Base-by-base conservation (phyloP, 2,888 invertebrate species). In the Aleiodes alternator region DNA sequence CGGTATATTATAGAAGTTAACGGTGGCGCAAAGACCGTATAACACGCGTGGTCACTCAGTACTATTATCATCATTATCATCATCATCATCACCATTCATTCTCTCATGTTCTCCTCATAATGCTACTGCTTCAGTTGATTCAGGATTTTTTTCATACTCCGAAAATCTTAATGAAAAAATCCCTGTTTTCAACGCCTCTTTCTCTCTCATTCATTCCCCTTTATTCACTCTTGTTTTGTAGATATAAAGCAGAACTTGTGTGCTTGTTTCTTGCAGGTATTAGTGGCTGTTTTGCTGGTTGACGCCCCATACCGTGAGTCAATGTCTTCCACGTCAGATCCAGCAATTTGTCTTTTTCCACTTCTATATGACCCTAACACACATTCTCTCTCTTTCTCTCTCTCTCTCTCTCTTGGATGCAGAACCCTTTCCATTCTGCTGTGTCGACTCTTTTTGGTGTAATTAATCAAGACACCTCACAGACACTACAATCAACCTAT, bases 291-390 rank as follows among this genome's bases (percentile, higher is more conserved):
- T 61, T 66, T 64, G 51, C 43, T 53, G 29, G 72, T 64, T 72
- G 57, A 73, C 68, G 68, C 71, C 75, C 75, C 56, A 55, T 43
- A 55, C 50, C 50, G 66, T 64, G 70, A 71, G 70, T 71, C 75
- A 34, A 75, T 75, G 57, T 70, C 71, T 56, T 71, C 56, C 70
- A 71, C 34, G 75, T 56, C 23, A 75, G 71, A 56, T 75, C 56
- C 71, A 71, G 71, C 57, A 75, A 75, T 75, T 71, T 71, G 71
- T 75, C 71, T 75, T 75, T 53, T 70, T 59, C 59, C 74, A 64
- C 64, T 48, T 64, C 48, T 48, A 53, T 48, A 64, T 38, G 23
- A 48, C 16, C 31, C 56, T 16, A 12, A 12, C 43, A 14, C 23
- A 23, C 23, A 23, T 23, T 23, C 23, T 23, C 23, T 23, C 23